Evolutionary conservation across 2,797 vertebrate species (phyloP), one percentile per base, ranked within the genome.

Genomic region (Protosalanx chinensis): DNA sequence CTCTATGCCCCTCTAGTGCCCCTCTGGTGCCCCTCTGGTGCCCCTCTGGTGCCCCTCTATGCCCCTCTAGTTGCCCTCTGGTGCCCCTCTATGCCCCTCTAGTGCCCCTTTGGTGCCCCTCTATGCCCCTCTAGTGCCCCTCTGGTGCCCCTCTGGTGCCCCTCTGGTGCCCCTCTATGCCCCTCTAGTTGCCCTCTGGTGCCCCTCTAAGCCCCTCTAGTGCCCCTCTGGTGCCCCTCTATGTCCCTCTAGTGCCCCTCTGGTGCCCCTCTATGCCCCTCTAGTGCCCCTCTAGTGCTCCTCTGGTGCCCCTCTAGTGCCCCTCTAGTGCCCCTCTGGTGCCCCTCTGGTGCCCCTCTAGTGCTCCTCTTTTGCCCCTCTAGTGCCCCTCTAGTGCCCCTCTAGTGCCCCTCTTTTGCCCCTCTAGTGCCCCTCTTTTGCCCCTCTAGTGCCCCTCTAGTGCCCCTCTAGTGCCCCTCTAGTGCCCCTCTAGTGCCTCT

Each of bases 21-120:
- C 77, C 77, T 70, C 77, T 79, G 59, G 56, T 75, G 77, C 23
- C 23, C 23, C 63, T 59, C 51, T 62, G 32, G 27, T 35, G 63
- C 41, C 77, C 77, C 77, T 70, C 77, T 79, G 63, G 61, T 75
- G 77, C n/a, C n/a, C n/a, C n/a, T n/a, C n/a, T n/a, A n/a, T n/a
- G n/a, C n/a, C n/a, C n/a, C n/a, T n/a, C n/a, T n/a, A n/a, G n/a
- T n/a, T n/a, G n/a, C n/a, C n/a, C n/a, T n/a, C n/a, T n/a, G n/a
- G n/a, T n/a, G n/a, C n/a, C n/a, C n/a, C n/a, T n/a, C n/a, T n/a
- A n/a, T 35, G 63, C 41, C 77, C 77, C 77, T 70, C 77, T 79
- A 58, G 61, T 75, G 77, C 23, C n/a, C n/a, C n/a, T n/a, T n/a
- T n/a, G n/a, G n/a, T n/a, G n/a, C n/a, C n/a, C n/a, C n/a, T n/a